Percentiles rank a stretch among this genome's conserved stretches.
Conservation (phyloP, 2,113 vertebrate genomes). For the Empidonax alnorum region DNA sequence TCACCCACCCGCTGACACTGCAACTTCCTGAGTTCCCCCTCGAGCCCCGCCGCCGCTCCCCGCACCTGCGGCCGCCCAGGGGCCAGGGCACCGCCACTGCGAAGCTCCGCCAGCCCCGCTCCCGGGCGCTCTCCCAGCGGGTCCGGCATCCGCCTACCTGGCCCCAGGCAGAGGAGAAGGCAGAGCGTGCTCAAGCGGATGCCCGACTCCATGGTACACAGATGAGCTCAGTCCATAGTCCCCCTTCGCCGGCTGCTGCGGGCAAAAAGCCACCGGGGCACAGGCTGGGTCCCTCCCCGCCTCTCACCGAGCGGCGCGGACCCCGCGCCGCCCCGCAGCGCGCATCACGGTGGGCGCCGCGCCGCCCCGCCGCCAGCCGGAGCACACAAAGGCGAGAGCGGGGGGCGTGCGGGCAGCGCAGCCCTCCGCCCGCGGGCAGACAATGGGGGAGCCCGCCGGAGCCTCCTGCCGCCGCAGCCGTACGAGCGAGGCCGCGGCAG, state of each 20-base stretch:
- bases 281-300: background rate
- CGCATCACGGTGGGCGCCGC: background rate
- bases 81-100: background rate
- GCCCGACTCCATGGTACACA: slow-evolving; percentile 73
- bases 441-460: slow-evolving; percentile 48
- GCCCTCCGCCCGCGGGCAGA: slow-evolving; percentile 60
- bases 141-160: slow-evolving; percentile 67
- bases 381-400: slow-evolving; percentile 21
- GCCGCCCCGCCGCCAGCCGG: background rate
- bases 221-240: slow-evolving; percentile 77
- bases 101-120: background rate
- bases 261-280: background rate
- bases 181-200: slow-evolving; percentile 66
- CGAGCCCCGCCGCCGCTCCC: background rate
- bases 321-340: background rate
- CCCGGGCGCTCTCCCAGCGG: background rate
- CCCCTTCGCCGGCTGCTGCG: slow-evolving; percentile 22
- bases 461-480: background rate
- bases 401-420: background rate
- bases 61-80: background rate
- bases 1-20: background rate
- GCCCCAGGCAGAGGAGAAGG: slow-evolving; percentile 69
- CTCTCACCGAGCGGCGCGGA: slow-evolving; percentile 16
- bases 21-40: background rate
- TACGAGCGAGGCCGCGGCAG: background rate